phyloP scores from a whole-genome alignment of 64 coral and sea anemone species.

The Actinia equina region DNA sequence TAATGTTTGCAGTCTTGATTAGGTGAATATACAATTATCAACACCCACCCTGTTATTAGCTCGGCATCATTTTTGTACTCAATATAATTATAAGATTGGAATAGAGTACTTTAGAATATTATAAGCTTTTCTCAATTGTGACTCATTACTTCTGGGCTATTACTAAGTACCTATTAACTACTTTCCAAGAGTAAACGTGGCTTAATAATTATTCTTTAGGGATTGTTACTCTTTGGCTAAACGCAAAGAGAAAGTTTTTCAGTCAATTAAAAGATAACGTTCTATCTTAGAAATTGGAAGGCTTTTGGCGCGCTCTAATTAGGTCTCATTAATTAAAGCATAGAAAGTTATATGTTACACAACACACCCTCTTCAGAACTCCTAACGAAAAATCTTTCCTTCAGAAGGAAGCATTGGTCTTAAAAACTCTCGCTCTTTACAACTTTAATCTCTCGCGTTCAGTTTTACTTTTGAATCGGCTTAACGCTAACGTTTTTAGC shows the following conservation, averaged over 20 bases:
- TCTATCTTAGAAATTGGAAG: background rate
- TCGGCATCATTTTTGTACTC: background rate
- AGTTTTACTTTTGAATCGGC: background rate
- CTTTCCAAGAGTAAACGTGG: background rate
- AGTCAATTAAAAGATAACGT: background rate
- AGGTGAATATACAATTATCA: background rate
- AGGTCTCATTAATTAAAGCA: background rate
- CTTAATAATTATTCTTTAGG: too few relatives aligned
- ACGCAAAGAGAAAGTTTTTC: background rate
- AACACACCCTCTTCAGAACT: too few relatives aligned
- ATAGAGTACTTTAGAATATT: background rate
- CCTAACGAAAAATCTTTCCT: too few relatives aligned
- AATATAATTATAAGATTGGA: background rate
- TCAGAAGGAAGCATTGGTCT: background rate
- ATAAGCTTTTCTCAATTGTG: too few relatives aligned
- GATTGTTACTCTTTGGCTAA: too few relatives aligned
- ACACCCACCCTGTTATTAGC: background rate
- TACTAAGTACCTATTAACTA: background rate
- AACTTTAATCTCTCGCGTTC: background rate
- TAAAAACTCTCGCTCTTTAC: background rate
- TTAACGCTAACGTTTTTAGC: background rate
- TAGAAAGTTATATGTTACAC: background rate
- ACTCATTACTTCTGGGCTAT: background rate
- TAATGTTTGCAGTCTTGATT: slow-evolving; percentile 1
- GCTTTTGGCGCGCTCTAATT: background rate